These are phyloP conservation scores for Metallyticus violacea DNA, from an alignment of 2,888 invertebrate genomes.

Conservation along the genomic window DNA sequence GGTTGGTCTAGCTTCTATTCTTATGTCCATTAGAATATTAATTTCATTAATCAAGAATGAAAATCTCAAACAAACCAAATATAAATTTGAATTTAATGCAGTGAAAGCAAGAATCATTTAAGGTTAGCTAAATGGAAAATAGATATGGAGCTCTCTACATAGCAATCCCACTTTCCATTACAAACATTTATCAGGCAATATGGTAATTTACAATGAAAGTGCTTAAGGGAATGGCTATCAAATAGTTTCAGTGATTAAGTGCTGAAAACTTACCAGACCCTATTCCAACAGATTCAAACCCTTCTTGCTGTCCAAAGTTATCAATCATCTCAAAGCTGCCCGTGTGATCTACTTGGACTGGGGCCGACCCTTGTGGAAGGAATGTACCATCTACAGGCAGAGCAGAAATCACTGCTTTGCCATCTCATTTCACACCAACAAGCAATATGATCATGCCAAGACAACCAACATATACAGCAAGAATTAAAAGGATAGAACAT, in stretches of 20 bases:
- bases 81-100: neutral
- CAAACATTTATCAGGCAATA: neutral
- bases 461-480: conserved; percentile 5
- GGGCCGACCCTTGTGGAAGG: conserved; percentile 29
- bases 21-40: no score
- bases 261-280: conserved; percentile 28
- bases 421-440: conserved; percentile 12
- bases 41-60: no score
- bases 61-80: neutral
- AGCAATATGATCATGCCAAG: conserved; percentile 8
- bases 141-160: neutral
- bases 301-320: conserved; percentile 53
- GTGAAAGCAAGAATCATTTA: neutral
- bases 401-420: conserved; percentile 9
- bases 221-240: neutral
- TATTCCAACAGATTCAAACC: conserved; percentile 38
- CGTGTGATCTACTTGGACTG: conserved; percentile 49
- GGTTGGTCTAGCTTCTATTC: no score
- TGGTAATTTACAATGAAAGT: neutral
- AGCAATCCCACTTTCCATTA: neutral
- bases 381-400: conserved; percentile 45
- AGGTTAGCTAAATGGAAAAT: neutral
- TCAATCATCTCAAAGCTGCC: conserved; percentile 70
- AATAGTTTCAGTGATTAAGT: neutral
- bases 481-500: neutral